These are phyloP conservation scores for Nemotelus nigrinus DNA, from an alignment of 2,888 invertebrate genomes.

Conservation along the genomic window DNA sequence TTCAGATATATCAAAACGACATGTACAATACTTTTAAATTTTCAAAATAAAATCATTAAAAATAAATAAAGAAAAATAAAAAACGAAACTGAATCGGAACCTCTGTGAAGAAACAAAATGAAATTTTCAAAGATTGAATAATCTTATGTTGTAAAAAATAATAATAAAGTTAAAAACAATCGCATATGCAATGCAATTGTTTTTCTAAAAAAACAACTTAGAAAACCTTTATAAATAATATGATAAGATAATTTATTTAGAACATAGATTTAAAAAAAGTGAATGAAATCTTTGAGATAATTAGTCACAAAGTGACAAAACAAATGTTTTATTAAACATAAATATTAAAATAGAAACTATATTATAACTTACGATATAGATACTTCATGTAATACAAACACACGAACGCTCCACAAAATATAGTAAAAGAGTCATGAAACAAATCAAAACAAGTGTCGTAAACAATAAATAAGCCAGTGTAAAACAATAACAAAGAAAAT, in stretches of 20 bases:
- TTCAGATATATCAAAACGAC: slow-evolving; percentile 11
- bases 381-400: neutral
- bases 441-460: slow-evolving; percentile 3
- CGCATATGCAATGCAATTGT: neutral
- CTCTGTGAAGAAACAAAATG: slow-evolving; percentile 30
- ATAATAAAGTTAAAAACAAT: slow-evolving; percentile 19
- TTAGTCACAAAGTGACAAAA: slow-evolving; percentile 37
- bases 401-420: too few relatives aligned
- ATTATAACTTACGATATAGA: slow-evolving; percentile 2
- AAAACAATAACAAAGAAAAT: neutral
- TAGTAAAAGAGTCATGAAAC: too few relatives aligned
- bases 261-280: slow-evolving; percentile 33
- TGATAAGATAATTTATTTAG: slow-evolving; percentile 35
- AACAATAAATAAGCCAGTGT: neutral
- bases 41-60: slow-evolving; percentile 21
- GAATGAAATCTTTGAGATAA: slow-evolving; percentile 35
- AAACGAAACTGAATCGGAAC: slow-evolving; percentile 25
- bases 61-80: slow-evolving; percentile 23
- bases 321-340: slow-evolving; percentile 36
- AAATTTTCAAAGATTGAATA: slow-evolving; percentile 1
- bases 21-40: slow-evolving; percentile 22
- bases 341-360: slow-evolving; percentile 22
- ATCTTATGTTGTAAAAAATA: slow-evolving; percentile 20
- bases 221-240: neutral
- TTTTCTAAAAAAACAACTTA: neutral